These are phyloP conservation scores for Phyllotreta striolata DNA, from an alignment of 2,888 invertebrate genomes.

Conservation along the genomic window DNA sequence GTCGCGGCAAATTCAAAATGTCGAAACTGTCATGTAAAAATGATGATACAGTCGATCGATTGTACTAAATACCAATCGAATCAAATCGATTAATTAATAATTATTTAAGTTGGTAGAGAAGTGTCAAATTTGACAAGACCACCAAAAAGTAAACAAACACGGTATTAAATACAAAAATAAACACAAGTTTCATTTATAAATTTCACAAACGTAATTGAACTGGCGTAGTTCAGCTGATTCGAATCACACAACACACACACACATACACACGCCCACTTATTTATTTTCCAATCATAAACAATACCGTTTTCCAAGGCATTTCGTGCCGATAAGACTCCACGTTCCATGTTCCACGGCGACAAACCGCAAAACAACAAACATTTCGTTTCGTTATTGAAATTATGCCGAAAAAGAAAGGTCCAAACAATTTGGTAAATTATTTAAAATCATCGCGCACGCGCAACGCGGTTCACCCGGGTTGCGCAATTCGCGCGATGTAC, in stretches of 20 bases:
- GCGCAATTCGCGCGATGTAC: constrained; percentile 49
- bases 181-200: too few species aligned
- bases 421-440: constrained; percentile 27
- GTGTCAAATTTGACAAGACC: too few species aligned
- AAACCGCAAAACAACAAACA: too few species aligned
- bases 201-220: constrained; percentile 40
- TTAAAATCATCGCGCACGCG: constrained; percentile 43
- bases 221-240: constrained; percentile 57
- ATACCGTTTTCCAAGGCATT: constrained; percentile 51
- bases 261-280: constrained; percentile 57
- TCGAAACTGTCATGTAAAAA: constrained; percentile 54
- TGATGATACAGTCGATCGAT: constrained; percentile 21
- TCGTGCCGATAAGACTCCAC: constrained; percentile 36
- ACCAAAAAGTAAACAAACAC: too few species aligned
- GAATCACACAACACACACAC: constrained; percentile 4
- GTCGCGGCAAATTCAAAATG: constrained; percentile 22
- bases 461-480: constrained; percentile 43
- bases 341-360: constrained; percentile 31
- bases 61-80: too few species aligned
- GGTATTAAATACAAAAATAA: too few species aligned
- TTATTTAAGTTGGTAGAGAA: too few species aligned
- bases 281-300: constrained; percentile 56
- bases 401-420: constrained; percentile 15
- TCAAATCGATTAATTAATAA: too few species aligned
- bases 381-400: too few species aligned